Base-by-base conservation (phyloP, 2,888 invertebrate species). In the Ormyrus nitidulus region DNA sequence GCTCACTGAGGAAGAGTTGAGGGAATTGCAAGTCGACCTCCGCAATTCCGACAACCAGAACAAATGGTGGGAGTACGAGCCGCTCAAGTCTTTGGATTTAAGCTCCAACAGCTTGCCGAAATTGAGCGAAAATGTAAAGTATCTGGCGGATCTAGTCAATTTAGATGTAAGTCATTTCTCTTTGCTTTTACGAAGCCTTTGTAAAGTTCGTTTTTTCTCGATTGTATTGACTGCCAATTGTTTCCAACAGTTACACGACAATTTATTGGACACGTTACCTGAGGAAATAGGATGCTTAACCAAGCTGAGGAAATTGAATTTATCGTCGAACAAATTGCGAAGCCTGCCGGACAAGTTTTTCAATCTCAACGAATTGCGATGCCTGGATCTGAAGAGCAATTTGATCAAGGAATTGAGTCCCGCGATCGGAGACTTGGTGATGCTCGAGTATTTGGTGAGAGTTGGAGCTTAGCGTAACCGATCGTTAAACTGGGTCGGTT, bases 61-160 rank as follows among this genome's bases (percentile, higher is more conserved):
- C 83, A 93, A 92, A 83, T 98, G 97, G 97, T 97, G 97, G 97
- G 96, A 95, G 88, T 94, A 95, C 86, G 94, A 95, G 85, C 94
- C 95, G 2, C 91, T 98, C 44, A 94, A 93, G 81, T 94, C 93
- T 85, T 92, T 98, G 83, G 96, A 97, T 90, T 92, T 96, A 75
- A 95, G 95, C 88, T 95, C 94, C 11, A 96, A 96, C 90, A 92
- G 93, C 80, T 91, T 96, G 82, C 92, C 92, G 80, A 90, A 90
- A 83, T 91, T 96, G 86, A 93, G 95, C 76, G 90, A 92, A 54
- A 92, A 94, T 87, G 92, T 96, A 84, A 92, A 93, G 86, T 92
- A 93, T 84, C 92, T 96, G 80, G 92, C 93, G 83, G 94, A 95
- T 86, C 92, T 96, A 68, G 92, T 93, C 58, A 93, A 93, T 65